These are phyloP conservation scores for Galago senegalensis DNA, from an alignment of 2,797 vertebrate species.

Conservation along the genomic window DNA sequence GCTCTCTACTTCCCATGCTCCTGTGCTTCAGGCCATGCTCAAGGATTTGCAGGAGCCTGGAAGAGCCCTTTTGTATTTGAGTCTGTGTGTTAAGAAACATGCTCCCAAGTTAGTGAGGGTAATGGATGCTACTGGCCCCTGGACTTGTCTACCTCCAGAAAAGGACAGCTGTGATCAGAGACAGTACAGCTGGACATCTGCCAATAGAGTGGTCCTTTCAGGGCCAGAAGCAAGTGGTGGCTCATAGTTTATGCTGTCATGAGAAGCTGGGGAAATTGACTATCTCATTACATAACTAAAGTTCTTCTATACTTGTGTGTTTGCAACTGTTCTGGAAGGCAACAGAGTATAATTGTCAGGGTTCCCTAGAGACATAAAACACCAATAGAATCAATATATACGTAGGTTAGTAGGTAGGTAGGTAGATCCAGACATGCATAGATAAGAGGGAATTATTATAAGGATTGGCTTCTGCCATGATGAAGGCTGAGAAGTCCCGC, in stretches of 20 bases:
- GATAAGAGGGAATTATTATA: neutral
- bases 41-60: neutral
- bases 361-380: neutral
- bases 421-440: neutral
- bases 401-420: neutral
- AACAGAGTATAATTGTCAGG: neutral
- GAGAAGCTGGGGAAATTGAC: neutral
- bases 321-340: neutral
- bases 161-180: neutral
- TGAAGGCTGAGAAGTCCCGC: neutral
- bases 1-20: neutral
- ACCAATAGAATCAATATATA: neutral
- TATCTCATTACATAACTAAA: neutral
- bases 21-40: too few species aligned
- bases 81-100: neutral
- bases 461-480: neutral
- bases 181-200: neutral
- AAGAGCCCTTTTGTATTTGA: neutral
- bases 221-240: neutral
- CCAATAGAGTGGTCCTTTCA: neutral
- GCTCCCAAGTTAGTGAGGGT: neutral
- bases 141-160: neutral
- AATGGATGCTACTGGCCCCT: neutral
- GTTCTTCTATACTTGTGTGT: neutral
- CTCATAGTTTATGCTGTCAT: neutral